These are phyloP conservation scores for Bothrops jararaca DNA, from an alignment of 2,113 vertebrate species.

Conservation along the genomic window DNA sequence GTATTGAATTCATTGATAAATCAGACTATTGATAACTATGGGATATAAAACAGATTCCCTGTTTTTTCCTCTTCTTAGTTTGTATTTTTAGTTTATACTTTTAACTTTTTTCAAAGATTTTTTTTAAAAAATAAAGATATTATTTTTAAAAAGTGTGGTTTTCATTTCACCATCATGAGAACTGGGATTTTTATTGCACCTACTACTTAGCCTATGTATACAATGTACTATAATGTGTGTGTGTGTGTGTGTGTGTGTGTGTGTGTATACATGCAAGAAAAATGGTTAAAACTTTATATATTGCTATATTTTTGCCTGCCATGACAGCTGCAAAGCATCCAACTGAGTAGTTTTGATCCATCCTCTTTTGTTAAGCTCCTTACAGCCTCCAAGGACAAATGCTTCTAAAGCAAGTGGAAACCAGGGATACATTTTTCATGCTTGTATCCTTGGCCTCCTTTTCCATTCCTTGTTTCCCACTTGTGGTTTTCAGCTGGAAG, in stretches of 20 bases:
- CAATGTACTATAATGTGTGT: background rate
- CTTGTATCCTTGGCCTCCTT: slow-evolving; percentile 31
- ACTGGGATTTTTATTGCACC: slow-evolving; percentile 46
- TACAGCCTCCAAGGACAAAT: slow-evolving; percentile 23
- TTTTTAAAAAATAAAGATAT: background rate
- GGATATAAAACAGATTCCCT: background rate
- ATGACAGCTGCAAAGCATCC: background rate
- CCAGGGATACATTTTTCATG: background rate
- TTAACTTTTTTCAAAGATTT: background rate
- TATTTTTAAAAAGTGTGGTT: background rate
- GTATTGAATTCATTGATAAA: background rate
- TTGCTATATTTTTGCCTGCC: slow-evolving; percentile 23
- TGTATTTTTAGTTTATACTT: background rate
- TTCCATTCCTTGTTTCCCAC: slow-evolving; percentile 48
- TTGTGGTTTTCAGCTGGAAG: slow-evolving; percentile 39
- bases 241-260: too few relatives aligned
- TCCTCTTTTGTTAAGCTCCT: slow-evolving; percentile 33
- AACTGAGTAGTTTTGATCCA: background rate
- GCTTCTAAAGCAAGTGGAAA: slow-evolving; percentile 9
- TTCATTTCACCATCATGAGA: slow-evolving; percentile 30
- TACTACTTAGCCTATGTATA: slow-evolving; percentile 4
- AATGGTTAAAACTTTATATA: slow-evolving; percentile 24
- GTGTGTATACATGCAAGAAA: background rate
- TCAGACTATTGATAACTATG: background rate
- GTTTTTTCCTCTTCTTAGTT: background rate